Base-by-base conservation (phyloP, 2,888 invertebrate genomes). In the Cancer borealis region DNA sequence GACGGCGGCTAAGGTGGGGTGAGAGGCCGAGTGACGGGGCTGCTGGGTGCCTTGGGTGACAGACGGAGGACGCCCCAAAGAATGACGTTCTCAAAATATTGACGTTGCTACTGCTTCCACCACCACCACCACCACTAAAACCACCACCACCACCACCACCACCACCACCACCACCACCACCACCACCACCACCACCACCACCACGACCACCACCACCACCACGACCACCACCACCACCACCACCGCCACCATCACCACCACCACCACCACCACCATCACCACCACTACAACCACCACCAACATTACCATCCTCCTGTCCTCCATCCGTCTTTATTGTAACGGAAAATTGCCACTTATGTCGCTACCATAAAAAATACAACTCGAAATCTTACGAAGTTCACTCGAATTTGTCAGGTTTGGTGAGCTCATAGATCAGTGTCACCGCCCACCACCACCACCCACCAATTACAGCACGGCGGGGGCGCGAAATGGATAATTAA, bases 401-500 rank as follows among this genome's bases (percentile, higher is more conserved):
- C 54, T 54, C 73, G 17, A 84, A 92, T 92, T 87, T 92, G 92
- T 92, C 92, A 92, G 39, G 92, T 87, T 92, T 54, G 54, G n/a
- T 84, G 26, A 21, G 47, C 73, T 46, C 49, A 26, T 92, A 84
- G 46, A 92, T 92, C 92, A 92, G 87, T 49, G 92, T 92, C 92
- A 30, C 17, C 30, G 17, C 87, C 66, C 84, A 30, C 84, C 87
- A 17, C 87, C 47, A 17, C 49, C 21, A 21, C 84, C 92, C 92
- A 12, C 84, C 84, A 92, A 92, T 92, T 92, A 92, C 87, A 92
- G 14, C 12, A 92, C 39, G 49, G 46, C 79, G 49, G 49, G 92
- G 84, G 49, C 84, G 92, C 87, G 84, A 87, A 92, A 84, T 92
- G 92, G 92, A 84, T 87, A 92, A 92, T 87, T 92, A 92, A 92